Evolutionary conservation across 2,888 invertebrate genomes (phyloP).

Genomic region (Volucella inflata): DNA sequence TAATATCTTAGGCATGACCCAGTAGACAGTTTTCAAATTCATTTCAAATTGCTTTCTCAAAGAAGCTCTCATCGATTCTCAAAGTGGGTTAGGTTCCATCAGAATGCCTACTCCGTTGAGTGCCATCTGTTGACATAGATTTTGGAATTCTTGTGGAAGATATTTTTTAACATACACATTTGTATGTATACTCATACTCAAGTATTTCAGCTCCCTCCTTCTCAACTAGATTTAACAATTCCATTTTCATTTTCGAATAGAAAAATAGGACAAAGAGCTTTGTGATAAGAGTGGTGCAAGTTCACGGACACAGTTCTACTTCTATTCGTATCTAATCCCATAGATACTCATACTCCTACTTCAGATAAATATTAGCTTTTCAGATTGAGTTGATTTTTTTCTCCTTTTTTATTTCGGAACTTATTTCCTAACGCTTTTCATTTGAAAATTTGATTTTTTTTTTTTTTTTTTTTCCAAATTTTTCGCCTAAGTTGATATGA

Average conservation of each 20-base stretch:
- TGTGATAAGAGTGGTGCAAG: constrained; percentile 47
- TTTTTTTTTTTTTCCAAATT: background rate
- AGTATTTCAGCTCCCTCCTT: background rate
- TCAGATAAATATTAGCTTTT: constrained; percentile 72
- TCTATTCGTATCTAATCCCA: background rate
- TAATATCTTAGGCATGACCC: background rate
- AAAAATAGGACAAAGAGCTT: constrained; percentile 33
- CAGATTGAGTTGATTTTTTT: constrained; percentile 13
- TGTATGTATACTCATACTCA: no score
- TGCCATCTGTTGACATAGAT: constrained; percentile 37
- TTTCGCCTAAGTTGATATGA: background rate
- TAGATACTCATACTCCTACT: constrained; percentile 43
- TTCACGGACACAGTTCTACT: constrained; percentile 56
- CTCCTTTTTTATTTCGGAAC: constrained; percentile 16
- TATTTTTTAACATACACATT: no score
- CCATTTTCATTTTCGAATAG: no score
- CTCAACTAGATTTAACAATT: background rate
- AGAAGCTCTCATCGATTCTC: constrained; percentile 8
- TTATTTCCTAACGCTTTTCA: no score
- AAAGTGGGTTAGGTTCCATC: constrained; percentile 39
- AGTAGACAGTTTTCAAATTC: background rate
- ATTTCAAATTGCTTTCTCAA: background rate
- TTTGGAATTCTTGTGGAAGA: background rate
- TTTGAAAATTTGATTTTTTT: background rate
- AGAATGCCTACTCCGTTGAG: constrained; percentile 21